Conservation (phyloP, 2,888 invertebrate species). For the Amphipoea oculea region DNA sequence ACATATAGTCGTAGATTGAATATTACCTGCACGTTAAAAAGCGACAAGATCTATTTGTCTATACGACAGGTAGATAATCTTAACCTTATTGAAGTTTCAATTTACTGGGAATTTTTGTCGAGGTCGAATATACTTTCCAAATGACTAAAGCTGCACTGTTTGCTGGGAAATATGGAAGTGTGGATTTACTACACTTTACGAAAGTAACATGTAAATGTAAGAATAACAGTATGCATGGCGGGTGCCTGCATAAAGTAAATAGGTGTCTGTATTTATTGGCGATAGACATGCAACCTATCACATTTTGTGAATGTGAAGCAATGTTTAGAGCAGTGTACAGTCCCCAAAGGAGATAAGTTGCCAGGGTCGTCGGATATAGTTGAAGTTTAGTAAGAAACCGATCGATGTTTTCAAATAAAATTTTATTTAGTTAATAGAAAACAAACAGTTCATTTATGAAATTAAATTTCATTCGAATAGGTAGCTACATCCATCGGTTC, state of each 20-base stretch:
- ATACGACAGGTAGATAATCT: not conserved
- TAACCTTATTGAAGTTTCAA: not conserved
- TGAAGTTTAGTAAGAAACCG: too few relatives aligned
- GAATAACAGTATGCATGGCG: constrained; percentile 17
- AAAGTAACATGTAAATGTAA: constrained; percentile 8
- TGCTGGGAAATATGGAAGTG: not conserved
- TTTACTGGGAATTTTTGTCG: not conserved
- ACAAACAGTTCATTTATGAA: too few relatives aligned
- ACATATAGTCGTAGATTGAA: not conserved
- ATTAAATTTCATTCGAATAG: too few relatives aligned
- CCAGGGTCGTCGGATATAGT: too few relatives aligned
- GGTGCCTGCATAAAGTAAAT: not conserved
- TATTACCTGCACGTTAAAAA: not conserved
- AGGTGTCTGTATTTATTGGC: constrained; percentile 16
- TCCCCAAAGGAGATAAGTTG: too few relatives aligned
- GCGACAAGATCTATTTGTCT: not conserved
- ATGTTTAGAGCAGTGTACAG: not conserved
- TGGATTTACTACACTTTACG: not conserved
- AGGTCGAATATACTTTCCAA: not conserved
- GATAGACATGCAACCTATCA: constrained; percentile 23
- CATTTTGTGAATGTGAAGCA: not conserved
- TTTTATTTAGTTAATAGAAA: too few relatives aligned
- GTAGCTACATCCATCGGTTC: too few relatives aligned
- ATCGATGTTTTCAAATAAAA: too few relatives aligned
- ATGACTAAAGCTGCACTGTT: not conserved